Conservation (phyloP, 2,113 vertebrate genomes). For the Fulica atra region DNA sequence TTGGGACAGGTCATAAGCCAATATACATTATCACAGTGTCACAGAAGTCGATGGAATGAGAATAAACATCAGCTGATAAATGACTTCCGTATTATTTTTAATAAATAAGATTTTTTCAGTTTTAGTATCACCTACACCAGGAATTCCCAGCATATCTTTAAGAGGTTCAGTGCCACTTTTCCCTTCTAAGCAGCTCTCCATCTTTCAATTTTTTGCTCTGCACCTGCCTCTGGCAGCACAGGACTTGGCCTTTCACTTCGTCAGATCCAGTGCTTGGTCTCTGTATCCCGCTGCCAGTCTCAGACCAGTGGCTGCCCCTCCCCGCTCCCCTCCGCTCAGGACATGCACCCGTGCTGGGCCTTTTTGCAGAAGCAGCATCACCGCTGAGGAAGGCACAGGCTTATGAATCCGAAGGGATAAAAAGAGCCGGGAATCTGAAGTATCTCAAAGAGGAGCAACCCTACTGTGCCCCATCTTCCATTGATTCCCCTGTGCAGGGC, state of each 20-base stretch:
- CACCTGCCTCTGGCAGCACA: background rate
- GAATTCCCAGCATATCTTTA: background rate
- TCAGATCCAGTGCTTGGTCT: background rate
- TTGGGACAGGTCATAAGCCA: background rate
- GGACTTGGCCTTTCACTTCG: background rate
- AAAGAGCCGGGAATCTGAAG: background rate
- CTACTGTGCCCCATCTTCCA: background rate
- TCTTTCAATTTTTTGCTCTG: background rate
- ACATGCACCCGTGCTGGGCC: background rate
- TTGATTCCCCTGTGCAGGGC: background rate
- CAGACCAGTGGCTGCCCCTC: accelerated
- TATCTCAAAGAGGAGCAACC: background rate
- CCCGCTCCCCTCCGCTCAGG: accelerated
- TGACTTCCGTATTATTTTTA: background rate
- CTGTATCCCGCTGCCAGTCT: background rate
- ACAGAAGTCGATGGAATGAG: background rate
- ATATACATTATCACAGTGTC: background rate
- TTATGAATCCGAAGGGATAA: background rate
- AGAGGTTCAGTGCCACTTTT: background rate
- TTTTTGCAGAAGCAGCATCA: background rate
- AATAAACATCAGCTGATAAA: background rate
- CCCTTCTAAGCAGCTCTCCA: background rate
- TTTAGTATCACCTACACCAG: background rate
- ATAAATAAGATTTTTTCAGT: background rate
- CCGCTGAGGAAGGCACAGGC: background rate